These are phyloP conservation scores for Hesperophylax magnus DNA, from an alignment of 1,140 invertebrate species.

Conservation along the genomic window DNA sequence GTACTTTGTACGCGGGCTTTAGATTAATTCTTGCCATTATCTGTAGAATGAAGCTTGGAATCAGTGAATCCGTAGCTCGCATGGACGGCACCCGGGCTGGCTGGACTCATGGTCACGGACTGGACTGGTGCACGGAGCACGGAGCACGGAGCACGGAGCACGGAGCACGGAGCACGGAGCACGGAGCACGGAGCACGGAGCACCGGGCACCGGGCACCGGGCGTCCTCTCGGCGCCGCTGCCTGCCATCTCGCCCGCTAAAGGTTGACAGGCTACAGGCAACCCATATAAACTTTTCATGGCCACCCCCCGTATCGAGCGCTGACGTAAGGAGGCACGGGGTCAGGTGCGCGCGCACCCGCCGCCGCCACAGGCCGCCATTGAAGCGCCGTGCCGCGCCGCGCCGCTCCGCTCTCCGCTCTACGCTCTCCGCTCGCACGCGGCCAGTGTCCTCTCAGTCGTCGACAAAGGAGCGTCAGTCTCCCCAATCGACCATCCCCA, in stretches of 20 bases:
- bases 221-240: no score
- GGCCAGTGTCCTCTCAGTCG: constrained; percentile 41
- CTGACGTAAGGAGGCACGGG: constrained; percentile 55
- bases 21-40: no score
- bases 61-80: no score
- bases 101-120: no score
- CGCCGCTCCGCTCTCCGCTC: constrained; percentile 37
- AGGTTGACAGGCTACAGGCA: constrained; percentile 43
- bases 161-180: background rate
- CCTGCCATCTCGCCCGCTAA: constrained; percentile 1
- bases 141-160: background rate
- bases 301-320: constrained; percentile 56
- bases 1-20: no score
- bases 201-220: no score
- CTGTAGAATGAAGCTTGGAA: no score
- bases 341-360: constrained; percentile 52
- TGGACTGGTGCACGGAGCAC: background rate
- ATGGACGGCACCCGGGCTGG: background rate
- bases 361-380: constrained; percentile 45
- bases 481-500: background rate
- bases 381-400: constrained; percentile 23
- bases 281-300: constrained; percentile 57
- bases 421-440: constrained; percentile 25
- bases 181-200: background rate
- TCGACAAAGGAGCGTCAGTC: background rate